Evolutionary conservation across 2,113 vertebrate species (phyloP).

Genomic region (Gracilinanus agilis): DNA sequence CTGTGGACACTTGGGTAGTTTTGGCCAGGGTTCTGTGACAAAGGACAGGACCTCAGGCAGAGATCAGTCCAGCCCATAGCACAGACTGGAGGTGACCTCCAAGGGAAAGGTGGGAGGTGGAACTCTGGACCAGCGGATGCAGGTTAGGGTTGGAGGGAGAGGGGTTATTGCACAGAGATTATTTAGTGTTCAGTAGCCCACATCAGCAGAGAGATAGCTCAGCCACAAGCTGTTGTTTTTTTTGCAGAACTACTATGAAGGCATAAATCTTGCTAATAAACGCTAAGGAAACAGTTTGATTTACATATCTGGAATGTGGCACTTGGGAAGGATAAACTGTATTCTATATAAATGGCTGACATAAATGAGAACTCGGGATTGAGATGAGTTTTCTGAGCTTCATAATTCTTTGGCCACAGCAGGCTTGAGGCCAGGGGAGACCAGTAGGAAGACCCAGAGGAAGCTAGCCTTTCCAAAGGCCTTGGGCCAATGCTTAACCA

Average conservation of each 20-base stretch:
- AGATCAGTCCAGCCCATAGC: neutral
- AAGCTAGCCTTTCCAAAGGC: neutral
- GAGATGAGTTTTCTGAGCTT: neutral
- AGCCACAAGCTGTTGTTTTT: neutral
- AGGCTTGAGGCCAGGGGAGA: neutral
- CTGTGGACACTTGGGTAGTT: neutral
- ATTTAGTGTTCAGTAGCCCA: neutral
- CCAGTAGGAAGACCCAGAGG: neutral
- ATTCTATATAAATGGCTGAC: neutral
- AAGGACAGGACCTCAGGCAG: neutral
- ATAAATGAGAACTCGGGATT: constrained; percentile 6
- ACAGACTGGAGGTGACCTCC: neutral
- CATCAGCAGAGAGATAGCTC: neutral
- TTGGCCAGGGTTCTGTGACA: neutral
- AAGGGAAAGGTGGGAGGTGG: neutral
- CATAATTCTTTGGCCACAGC: neutral
- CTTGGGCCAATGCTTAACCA: neutral
- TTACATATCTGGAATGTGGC: neutral
- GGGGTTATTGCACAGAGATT: neutral
- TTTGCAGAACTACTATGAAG: neutral
- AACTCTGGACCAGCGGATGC: neutral
- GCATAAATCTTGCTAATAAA: constrained; percentile 26
- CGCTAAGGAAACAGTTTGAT: constrained; percentile 10
- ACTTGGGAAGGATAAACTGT: constrained; percentile 18
- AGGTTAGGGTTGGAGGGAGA: neutral